Conservation (phyloP, 2,797 vertebrate species). For the Masticophis lateralis region DNA sequence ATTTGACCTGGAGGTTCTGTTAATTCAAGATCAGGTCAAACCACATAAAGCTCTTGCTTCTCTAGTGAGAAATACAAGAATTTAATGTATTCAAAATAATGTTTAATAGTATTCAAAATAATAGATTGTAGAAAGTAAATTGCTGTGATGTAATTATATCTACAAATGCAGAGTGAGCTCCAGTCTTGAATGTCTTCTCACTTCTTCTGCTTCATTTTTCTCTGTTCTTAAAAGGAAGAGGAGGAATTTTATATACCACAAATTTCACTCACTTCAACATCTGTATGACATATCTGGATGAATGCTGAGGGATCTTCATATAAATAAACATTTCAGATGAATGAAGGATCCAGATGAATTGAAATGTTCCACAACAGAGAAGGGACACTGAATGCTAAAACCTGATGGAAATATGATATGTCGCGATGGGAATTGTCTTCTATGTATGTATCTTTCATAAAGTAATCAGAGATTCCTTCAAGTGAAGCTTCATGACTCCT, state of each 20-base stretch:
- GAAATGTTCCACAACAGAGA: not conserved
- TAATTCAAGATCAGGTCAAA: not conserved
- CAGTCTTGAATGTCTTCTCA: not conserved
- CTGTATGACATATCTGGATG: not conserved
- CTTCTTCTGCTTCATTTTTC: not conserved
- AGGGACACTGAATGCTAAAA: not conserved
- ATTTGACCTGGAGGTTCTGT: slow-evolving; percentile 72
- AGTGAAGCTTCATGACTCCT: not conserved
- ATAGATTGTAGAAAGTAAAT: not conserved
- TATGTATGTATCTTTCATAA: not conserved
- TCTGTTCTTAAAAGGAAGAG: not conserved
- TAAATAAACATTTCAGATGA: not conserved
- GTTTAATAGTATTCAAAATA: no score
- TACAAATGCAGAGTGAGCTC: not conserved
- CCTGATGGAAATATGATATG: not conserved
- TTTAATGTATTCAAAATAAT: not conserved
- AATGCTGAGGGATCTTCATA: not conserved
- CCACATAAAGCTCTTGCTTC: accelerated
- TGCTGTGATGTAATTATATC: not conserved
- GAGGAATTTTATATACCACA: not conserved
- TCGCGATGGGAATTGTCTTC: not conserved
- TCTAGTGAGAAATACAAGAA: not conserved
- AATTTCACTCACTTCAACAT: not conserved
- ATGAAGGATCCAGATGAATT: not conserved
- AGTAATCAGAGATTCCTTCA: not conserved